Percentiles rank a stretch among this genome's conserved stretches.
Conservation (phyloP, 2,113 vertebrate genomes). For the Boulengerochromis microlepis region DNA sequence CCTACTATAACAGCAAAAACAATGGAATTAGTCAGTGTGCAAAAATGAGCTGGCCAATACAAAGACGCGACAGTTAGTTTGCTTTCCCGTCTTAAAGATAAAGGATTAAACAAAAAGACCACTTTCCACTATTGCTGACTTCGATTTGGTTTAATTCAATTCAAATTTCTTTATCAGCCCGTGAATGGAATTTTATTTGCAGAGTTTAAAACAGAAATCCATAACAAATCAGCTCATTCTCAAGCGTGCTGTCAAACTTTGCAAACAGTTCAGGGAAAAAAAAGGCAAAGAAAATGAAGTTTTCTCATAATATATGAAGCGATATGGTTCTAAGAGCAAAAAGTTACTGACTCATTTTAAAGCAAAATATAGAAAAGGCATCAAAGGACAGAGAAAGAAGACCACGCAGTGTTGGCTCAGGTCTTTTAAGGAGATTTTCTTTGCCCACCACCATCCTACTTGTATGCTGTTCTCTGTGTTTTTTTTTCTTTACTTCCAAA, state of each 20-base stretch:
- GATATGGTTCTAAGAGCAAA: neutral
- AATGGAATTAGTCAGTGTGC: conserved; percentile 23
- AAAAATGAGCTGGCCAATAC: conserved; percentile 1
- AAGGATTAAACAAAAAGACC: neutral
- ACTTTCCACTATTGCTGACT: conserved; percentile 4
- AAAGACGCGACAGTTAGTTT: neutral
- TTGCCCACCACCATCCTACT: neutral
- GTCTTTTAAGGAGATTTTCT: neutral
- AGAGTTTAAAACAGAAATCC: conserved; percentile 14
- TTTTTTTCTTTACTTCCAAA: neutral
- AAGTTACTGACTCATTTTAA: neutral
- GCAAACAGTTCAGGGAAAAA: neutral
- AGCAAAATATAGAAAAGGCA: neutral
- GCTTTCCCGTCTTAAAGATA: conserved; percentile 18
- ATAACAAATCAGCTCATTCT: neutral
- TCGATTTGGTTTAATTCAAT: conserved; percentile 36
- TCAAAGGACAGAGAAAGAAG: neutral
- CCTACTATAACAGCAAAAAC: neutral
- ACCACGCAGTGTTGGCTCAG: neutral
- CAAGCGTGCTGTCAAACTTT: neutral
- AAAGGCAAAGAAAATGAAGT: neutral
- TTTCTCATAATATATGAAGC: neutral
- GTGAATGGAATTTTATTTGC: conserved; percentile 2
- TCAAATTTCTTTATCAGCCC: conserved; percentile 27
- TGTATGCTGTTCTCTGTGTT: neutral